Conservation (phyloP, 2,888 invertebrate species). For the Odontomyia ornata region DNA sequence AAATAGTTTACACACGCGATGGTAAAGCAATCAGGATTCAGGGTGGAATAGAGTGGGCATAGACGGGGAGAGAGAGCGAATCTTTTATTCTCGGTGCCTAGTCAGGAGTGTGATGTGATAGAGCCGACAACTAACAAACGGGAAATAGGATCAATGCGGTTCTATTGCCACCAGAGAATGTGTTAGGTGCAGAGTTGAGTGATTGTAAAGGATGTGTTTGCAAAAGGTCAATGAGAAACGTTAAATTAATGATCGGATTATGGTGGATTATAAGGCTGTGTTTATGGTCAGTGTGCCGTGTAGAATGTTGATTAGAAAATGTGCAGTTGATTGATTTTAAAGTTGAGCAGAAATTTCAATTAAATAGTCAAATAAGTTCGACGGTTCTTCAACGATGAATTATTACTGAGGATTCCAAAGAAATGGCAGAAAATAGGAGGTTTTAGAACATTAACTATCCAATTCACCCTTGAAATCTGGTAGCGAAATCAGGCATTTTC, state of each 20-base stretch:
- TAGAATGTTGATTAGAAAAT: background rate
- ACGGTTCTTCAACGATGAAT: too few relatives aligned
- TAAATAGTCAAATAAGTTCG: too few relatives aligned
- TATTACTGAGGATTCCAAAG: too few relatives aligned
- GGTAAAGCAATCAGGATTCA: too few relatives aligned
- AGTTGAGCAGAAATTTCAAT: too few relatives aligned
- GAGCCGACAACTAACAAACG: too few relatives aligned
- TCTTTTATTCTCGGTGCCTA: background rate
- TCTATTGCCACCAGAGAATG: background rate
- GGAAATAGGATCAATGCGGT: background rate
- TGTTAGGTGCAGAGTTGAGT: background rate
- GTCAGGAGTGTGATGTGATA: too few relatives aligned
- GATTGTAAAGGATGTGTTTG: background rate
- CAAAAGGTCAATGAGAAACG: conserved; percentile 17
- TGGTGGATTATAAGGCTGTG: conserved; percentile 5
- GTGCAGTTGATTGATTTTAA: too few relatives aligned
- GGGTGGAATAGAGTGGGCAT: background rate
- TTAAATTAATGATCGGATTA: conserved; percentile 11
- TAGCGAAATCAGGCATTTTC: too few relatives aligned
- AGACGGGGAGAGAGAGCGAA: background rate
- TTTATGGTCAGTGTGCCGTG: background rate
- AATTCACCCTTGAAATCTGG: too few relatives aligned
- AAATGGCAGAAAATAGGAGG: too few relatives aligned
- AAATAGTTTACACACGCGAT: conserved; percentile 25
- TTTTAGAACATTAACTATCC: too few relatives aligned